A percentile compares a stretch with the other conserved stretches of the same genome.
Conservation (phyloP, 1,140 invertebrate genomes). For the Drosophila kurseongensis region DNA sequence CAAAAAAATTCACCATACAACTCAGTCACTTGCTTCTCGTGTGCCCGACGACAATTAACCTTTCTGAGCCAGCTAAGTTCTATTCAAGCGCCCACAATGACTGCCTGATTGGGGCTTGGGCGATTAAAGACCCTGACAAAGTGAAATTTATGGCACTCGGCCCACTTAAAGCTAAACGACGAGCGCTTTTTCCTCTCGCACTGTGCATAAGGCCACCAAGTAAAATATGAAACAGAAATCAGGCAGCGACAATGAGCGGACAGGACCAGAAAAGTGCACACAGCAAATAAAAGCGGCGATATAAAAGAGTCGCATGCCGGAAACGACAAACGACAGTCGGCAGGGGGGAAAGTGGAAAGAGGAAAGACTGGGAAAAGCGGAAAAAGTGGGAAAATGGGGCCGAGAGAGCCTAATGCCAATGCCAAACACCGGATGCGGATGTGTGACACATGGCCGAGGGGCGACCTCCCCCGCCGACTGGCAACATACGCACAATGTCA, state of each 20-base stretch:
- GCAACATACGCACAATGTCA: constrained; percentile 57
- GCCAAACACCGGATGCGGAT: constrained; percentile 76
- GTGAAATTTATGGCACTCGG: constrained; percentile 52
- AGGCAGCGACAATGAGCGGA: constrained; percentile 19
- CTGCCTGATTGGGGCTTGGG: constrained; percentile 40
- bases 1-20: neutral
- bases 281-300: constrained; percentile 41
- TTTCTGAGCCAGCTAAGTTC: constrained; percentile 5
- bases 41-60: neutral
- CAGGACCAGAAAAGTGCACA: constrained; percentile 29
- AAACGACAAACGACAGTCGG: constrained; percentile 59
- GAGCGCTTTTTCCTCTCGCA: constrained; percentile 15
- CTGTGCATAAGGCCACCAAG: constrained; percentile 17
- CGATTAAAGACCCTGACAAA: constrained; percentile 41
- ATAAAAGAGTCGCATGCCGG: constrained; percentile 71
- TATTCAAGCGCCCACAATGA: constrained; percentile 29
- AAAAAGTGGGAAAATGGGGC: neutral
- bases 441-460: constrained; percentile 71
- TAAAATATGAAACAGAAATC: constrained; percentile 61
- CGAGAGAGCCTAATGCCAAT: constrained; percentile 61
- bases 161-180: constrained; percentile 41
- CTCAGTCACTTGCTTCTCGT: neutral
- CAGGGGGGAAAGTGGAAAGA: neutral
- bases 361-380: neutral
- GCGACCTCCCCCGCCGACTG: constrained; percentile 23